These are phyloP conservation scores for Endomychus coccineus DNA, from an alignment of 2,888 invertebrate genomes.

Conservation along the genomic window DNA sequence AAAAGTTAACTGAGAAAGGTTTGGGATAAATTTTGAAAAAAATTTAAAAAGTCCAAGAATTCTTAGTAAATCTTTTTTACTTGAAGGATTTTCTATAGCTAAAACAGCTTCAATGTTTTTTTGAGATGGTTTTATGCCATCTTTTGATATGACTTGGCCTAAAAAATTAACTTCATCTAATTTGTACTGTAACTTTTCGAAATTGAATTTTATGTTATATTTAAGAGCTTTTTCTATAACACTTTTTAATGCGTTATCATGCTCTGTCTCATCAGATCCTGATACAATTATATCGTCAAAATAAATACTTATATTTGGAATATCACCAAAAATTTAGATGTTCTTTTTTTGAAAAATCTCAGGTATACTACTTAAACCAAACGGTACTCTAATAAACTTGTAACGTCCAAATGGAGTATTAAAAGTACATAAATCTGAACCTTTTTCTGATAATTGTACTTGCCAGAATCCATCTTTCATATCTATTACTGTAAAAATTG, in stretches of 20 bases:
- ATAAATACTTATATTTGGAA: constrained; percentile 1
- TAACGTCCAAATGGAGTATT: constrained; percentile 7
- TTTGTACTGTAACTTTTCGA: constrained; percentile 21
- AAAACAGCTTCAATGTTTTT: constrained; percentile 17
- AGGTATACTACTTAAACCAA: constrained; percentile 1
- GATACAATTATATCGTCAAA: constrained; percentile 16
- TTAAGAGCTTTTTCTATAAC: constrained; percentile 17
- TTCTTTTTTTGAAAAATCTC: constrained; percentile 4
- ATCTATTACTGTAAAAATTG: constrained; percentile 17
- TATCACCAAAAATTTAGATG: constrained; percentile 6
- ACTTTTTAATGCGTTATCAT: constrained; percentile 17
- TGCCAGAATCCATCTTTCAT: constrained; percentile 20
- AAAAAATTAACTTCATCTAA: constrained; percentile 16
- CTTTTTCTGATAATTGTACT: constrained; percentile 1
- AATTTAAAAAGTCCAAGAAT: constrained; percentile 20
- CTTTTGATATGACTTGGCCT: constrained; percentile 15
- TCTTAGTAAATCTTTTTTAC: constrained; percentile 16
- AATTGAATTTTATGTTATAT: constrained; percentile 22
- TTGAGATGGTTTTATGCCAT: constrained; percentile 14
- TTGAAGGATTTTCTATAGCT: constrained; percentile 14
- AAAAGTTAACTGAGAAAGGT: constrained; percentile 16
- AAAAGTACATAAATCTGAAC: constrained; percentile 5
- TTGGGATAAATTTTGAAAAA: constrained; percentile 21
- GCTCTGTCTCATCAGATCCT: constrained; percentile 17
- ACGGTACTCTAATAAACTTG: constrained; percentile 2